These are phyloP conservation scores for Corvus moneduloides DNA, from an alignment of 2,113 vertebrate species.

Conservation along the genomic window DNA sequence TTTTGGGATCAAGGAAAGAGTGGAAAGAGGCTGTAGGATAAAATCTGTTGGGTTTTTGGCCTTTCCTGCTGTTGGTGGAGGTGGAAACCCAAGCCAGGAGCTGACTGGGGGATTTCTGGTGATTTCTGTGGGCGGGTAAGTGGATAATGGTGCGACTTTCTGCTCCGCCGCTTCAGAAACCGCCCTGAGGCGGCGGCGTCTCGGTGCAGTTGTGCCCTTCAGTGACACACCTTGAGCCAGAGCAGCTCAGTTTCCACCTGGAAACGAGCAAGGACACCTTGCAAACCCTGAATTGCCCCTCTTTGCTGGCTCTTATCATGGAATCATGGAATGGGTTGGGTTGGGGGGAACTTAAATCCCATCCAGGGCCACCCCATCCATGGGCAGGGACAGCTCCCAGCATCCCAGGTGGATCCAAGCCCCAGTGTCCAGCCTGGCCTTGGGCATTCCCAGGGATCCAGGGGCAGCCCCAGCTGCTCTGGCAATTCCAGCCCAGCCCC, in stretches of 20 bases:
- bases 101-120: not conserved
- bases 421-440: not conserved
- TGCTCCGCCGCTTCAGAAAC: not conserved
- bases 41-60: not conserved
- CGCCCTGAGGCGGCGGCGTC: rapidly evolving
- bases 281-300: not conserved
- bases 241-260: not conserved
- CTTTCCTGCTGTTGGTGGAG: not conserved
- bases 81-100: not conserved
- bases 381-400: not conserved
- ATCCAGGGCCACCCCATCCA: rapidly evolving
- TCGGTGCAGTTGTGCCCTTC: rapidly evolving
- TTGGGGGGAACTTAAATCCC: rapidly evolving
- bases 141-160: not conserved
- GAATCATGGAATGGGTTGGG: not conserved
- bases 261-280: not conserved
- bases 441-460: not conserved
- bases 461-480: not conserved
- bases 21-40: not conserved
- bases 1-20: not conserved
- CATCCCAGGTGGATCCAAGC: rapidly evolving
- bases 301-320: not conserved
- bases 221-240: rapidly evolving
- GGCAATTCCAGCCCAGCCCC: not conserved
- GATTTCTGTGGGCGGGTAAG: not conserved